Percentiles rank a stretch among this genome's conserved stretches.
These are phyloP conservation scores for Acanthurus leucopareius DNA, from an alignment of 2,797 vertebrate genomes.

Conservation along the genomic window DNA sequence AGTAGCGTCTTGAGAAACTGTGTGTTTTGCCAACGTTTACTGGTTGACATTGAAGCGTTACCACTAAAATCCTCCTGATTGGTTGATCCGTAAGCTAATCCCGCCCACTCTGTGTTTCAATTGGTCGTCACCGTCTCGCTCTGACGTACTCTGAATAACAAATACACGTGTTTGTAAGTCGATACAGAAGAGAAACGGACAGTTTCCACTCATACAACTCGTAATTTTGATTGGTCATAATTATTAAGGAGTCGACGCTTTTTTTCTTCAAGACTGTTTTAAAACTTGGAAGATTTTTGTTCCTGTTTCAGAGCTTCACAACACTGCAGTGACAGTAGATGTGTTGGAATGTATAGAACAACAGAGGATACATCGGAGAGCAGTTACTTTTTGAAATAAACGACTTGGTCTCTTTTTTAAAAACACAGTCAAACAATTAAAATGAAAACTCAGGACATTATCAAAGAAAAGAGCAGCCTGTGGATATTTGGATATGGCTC, in stretches of 20 bases:
- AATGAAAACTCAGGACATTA: slow-evolving; percentile 78
- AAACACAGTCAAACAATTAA: slow-evolving; percentile 16
- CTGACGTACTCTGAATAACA: slow-evolving; percentile 62
- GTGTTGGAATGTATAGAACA: slow-evolving; percentile 23
- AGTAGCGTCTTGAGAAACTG: background rate
- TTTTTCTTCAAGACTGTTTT: background rate
- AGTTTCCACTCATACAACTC: background rate
- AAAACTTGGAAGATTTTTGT: background rate
- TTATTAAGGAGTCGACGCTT: background rate
- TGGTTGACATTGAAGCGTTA: too few relatives aligned
- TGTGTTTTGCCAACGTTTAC: background rate
- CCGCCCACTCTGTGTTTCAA: slow-evolving; percentile 54
- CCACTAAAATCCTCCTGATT: slow-evolving; percentile 45
- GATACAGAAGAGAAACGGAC: background rate
- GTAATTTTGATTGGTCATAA: background rate
- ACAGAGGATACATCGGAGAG: slow-evolving; percentile 33
- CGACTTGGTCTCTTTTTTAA: background rate
- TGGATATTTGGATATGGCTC: slow-evolving; percentile 99
- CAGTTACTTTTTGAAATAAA: slow-evolving; percentile 54
- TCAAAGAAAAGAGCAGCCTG: slow-evolving; percentile 71
- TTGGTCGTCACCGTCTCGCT: slow-evolving; percentile 65
- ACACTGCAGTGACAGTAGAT: background rate
- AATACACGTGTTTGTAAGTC: slow-evolving; percentile 63
- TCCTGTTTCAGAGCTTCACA: background rate
- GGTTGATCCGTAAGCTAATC: slow-evolving; percentile 24